phyloP scores from a whole-genome alignment of 2,888 invertebrate species.

The Toxonevra muliebris region DNA sequence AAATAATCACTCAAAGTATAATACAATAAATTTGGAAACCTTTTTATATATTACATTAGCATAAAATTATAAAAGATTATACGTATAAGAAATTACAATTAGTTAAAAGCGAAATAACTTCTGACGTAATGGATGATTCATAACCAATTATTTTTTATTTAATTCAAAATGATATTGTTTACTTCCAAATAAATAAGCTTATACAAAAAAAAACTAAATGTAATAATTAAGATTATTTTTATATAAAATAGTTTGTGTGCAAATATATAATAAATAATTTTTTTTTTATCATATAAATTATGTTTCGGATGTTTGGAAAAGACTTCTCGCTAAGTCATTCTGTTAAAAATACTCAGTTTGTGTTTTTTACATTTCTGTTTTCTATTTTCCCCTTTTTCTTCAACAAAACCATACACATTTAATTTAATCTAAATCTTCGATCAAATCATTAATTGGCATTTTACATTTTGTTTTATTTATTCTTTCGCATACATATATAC shows the following conservation, averaged over 20 bases:
- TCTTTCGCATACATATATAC: constrained; percentile 26
- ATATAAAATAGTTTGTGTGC: constrained; percentile 36
- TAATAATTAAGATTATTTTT: constrained; percentile 36
- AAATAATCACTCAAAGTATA: constrained; percentile 58
- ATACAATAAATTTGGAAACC: constrained; percentile 55
- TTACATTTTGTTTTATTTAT: constrained; percentile 20
- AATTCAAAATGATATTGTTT: constrained; percentile 40
- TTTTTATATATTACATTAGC: constrained; percentile 57
- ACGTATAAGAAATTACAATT: constrained; percentile 55
- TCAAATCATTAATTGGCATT: constrained; percentile 2
- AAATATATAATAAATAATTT: constrained; percentile 37
- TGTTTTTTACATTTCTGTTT: constrained; percentile 12
- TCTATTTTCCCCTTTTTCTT: too few species aligned
- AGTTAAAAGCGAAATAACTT: constrained; percentile 50
- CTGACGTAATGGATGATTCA: constrained; percentile 43
- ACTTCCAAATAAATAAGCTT: constrained; percentile 38
- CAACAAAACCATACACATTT: too few species aligned
- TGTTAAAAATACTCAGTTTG: constrained; percentile 8
- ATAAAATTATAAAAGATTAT: constrained; percentile 62
- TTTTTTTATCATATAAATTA: constrained; percentile 24
- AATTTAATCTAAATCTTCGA: constrained; percentile 7
- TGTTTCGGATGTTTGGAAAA: constrained; percentile 20
- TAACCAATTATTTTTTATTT: constrained; percentile 32
- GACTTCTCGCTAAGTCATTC: not conserved
- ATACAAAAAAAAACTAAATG: constrained; percentile 37